Evolutionary conservation across 1,140 invertebrate genomes (phyloP).

Genomic region (Ips nitidus): DNA sequence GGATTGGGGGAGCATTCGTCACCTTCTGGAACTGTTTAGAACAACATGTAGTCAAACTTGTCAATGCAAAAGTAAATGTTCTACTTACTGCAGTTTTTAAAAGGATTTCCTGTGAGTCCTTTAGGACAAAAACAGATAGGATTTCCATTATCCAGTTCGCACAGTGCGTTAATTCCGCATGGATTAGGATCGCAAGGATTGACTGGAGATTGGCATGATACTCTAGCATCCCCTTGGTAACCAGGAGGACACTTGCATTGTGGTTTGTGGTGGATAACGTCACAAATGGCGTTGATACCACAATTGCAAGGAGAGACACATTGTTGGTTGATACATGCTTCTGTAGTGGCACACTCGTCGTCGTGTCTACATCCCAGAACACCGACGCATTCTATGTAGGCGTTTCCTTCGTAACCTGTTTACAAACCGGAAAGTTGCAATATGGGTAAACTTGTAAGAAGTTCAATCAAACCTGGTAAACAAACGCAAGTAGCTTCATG

Average conservation of each 20-base stretch:
- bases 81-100: constrained; percentile 85
- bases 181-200: constrained; percentile 82
- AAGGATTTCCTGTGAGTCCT: constrained; percentile 87
- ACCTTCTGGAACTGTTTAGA: constrained; percentile 75
- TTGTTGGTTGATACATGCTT: constrained; percentile 74
- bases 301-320: constrained; percentile 77
- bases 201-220: constrained; percentile 61
- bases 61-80: constrained; percentile 2
- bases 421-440: background rate
- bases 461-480: constrained; percentile 57
- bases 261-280: constrained; percentile 71
- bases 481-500: constrained; percentile 80
- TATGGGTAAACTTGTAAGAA: background rate
- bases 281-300: constrained; percentile 73
- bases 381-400: constrained; percentile 70
- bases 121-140: constrained; percentile 88
- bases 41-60: constrained; percentile 23
- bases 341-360: constrained; percentile 66
- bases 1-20: constrained; percentile 81
- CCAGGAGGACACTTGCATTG: constrained; percentile 76
- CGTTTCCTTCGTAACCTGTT: constrained; percentile 68
- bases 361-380: constrained; percentile 69
- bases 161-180: constrained; percentile 80
- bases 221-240: constrained; percentile 69
- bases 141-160: constrained; percentile 82